phyloP scores from a whole-genome alignment of 92 coral and sea anemone genomes.

The Siderastrea radians region DNA sequence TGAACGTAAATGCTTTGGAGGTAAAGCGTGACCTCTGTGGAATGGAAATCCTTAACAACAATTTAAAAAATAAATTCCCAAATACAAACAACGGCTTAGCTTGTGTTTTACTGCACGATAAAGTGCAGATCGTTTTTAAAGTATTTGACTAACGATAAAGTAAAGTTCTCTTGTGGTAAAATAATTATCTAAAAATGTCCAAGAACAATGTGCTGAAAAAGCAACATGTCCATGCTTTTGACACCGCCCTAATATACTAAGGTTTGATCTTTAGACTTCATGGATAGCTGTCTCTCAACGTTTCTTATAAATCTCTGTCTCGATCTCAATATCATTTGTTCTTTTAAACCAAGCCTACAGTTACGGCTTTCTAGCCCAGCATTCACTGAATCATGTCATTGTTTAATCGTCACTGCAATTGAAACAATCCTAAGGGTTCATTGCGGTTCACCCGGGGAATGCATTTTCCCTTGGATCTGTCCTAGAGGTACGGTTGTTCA shows the following conservation, averaged over 20 bases:
- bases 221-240: neutral
- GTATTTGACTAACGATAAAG: neutral
- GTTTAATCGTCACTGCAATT: neutral
- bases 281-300: neutral
- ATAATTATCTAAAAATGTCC: neutral
- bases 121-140: conserved; percentile 32
- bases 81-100: neutral
- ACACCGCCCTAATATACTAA: neutral
- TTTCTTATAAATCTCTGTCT: neutral
- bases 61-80: neutral
- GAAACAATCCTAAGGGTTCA: neutral
- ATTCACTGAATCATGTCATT: neutral
- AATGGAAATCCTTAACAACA: neutral
- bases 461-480: neutral
- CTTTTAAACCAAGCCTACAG: neutral
- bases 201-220: neutral
- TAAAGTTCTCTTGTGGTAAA: neutral
- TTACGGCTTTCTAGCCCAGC: neutral
- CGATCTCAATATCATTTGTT: conserved; percentile 4
- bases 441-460: neutral
- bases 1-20: neutral
- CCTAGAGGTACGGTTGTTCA: neutral
- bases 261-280: neutral
- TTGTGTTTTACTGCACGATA: conserved; percentile 26
- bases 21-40: neutral